Evolutionary conservation across 1,140 invertebrate genomes (phyloP).

Genomic region (Panulirus ornatus): DNA sequence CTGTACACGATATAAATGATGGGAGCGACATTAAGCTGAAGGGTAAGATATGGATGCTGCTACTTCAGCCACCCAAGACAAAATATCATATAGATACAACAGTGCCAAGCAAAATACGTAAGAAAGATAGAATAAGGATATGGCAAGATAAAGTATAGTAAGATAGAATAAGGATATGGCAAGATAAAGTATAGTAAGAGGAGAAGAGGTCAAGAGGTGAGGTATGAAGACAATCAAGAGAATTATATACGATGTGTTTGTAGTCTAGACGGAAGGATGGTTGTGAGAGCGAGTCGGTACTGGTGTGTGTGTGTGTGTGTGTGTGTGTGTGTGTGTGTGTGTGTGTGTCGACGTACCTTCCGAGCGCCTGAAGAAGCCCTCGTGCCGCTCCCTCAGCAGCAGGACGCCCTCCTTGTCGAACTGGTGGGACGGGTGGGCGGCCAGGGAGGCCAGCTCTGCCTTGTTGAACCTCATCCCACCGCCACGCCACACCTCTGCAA

Average conservation of each 20-base stretch:
- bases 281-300: not conserved
- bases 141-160: not conserved
- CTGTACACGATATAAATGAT: too few species aligned
- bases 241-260: too few species aligned
- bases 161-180: not conserved
- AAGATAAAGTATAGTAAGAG: not conserved
- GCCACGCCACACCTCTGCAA: constrained; percentile 67
- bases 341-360: constrained; percentile 85
- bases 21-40: too few species aligned
- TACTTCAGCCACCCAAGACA: too few species aligned
- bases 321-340: constrained; percentile 31
- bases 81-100: too few species aligned
- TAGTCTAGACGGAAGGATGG: not conserved
- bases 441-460: constrained; percentile 90
- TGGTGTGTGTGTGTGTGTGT: constrained; percentile 25
- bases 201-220: not conserved
- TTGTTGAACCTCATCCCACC: constrained; percentile 92
- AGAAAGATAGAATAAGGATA: too few species aligned
- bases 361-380: constrained; percentile 89
- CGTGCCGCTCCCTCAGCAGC: constrained; percentile 91
- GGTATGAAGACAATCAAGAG: not conserved
- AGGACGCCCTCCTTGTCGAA: constrained; percentile 96
- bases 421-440: constrained; percentile 90
- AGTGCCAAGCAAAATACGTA: too few species aligned
- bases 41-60: too few species aligned